These are phyloP conservation scores for Taurulus bubalis DNA, from an alignment of 2,113 vertebrate species.

Conservation along the genomic window DNA sequence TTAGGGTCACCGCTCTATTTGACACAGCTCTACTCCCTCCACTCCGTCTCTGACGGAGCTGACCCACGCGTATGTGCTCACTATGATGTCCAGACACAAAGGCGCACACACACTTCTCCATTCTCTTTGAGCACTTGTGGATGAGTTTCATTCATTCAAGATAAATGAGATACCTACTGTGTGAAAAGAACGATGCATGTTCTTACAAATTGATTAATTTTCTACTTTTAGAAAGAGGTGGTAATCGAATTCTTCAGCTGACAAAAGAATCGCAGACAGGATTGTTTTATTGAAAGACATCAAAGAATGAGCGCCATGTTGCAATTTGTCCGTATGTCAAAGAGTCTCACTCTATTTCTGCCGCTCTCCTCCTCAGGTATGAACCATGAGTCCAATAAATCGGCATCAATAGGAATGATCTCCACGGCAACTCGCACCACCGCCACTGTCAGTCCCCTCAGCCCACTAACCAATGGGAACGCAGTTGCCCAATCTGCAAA, in stretches of 20 bases:
- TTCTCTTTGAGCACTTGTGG: slow-evolving; percentile 3
- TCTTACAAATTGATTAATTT: neutral
- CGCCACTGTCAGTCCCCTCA: slow-evolving; percentile 95
- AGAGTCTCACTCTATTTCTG: slow-evolving; percentile 11
- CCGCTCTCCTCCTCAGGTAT: slow-evolving; percentile 86
- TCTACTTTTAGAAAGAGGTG: neutral
- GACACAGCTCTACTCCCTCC: slow-evolving; percentile 69
- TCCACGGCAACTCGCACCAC: slow-evolving; percentile 95
- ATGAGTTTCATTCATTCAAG: slow-evolving; percentile 34
- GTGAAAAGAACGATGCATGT: slow-evolving; percentile 2
- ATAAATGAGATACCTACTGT: slow-evolving; percentile 27
- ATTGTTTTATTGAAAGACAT: neutral
- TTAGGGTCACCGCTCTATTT: slow-evolving; percentile 77
- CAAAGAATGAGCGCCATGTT: neutral
- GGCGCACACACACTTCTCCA: slow-evolving; percentile 35
- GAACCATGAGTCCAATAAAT: slow-evolving; percentile 99
- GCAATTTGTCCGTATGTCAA: neutral
- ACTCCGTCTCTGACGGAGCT: slow-evolving; percentile 51
- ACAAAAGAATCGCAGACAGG: neutral
- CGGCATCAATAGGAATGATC: slow-evolving; percentile 96
- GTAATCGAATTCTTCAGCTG: neutral
- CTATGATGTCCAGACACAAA: slow-evolving; percentile 61
- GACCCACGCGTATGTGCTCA: slow-evolving; percentile 52
- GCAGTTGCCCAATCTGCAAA: slow-evolving; percentile 90
- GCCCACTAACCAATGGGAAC: slow-evolving; percentile 95